Evolutionary conservation across 2,888 invertebrate species (phyloP), one percentile per base, ranked within the genome.

Genomic region (Orthonevra nobilis): DNA sequence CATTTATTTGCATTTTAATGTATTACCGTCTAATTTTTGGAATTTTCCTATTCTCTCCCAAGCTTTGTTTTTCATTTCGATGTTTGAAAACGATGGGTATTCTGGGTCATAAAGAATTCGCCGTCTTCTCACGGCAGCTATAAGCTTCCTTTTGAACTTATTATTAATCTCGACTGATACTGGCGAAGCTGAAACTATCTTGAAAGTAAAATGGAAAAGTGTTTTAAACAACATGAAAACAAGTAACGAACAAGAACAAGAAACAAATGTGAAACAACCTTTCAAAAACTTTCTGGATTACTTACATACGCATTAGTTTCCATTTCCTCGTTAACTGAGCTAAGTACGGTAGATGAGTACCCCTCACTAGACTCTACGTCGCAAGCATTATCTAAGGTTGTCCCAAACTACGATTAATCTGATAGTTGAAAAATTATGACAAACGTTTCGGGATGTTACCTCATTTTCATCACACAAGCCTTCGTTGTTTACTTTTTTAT

Each of bases 1-100:
- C n/a, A 15, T 32, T 23, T 7, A 4, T 14, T 4, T 12, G 5
- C 28, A n/a, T 28, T 9, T 15, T 6, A 38, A 3, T 40, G 26
- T 66, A 64, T 61, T 82, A 83, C 84, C 17, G 28, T 84, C 81
- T 2, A 72, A 9, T 0, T 63, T 50, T 12, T 85, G 30, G 6
- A 73, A 9, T 2, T 30, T 56, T n/a, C 84, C 83, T 60, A 87
- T 86, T 26, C 58, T 23, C 20, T 81, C 68, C 87, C 87, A 87
- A 1, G 84, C 30, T 6, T 60, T 2, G 1, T 82, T 81, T 74
- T 85, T 86, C 32, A 81, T 72, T 2, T 20, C 61, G 7, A 74
- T 58, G 42, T 85, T 84, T 1, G 61, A 44, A 66, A 87, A 87
- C 0, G 58, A 60, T 1, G 72, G 61, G 52, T 85, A 82, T 0